Conservation (phyloP, 2,113 vertebrate species). For the Isurus oxyrinchus region DNA sequence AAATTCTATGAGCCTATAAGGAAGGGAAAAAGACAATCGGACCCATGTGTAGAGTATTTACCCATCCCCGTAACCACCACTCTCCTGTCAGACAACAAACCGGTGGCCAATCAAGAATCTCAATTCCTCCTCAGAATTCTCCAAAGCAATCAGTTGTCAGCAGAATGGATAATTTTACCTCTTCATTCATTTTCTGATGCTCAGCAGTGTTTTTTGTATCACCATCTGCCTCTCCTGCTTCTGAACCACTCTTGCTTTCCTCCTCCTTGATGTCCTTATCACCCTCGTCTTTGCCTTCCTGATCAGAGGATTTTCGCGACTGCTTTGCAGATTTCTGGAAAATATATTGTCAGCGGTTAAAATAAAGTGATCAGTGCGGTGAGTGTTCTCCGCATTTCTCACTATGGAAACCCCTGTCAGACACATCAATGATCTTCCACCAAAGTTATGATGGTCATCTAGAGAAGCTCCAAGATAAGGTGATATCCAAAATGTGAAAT, state of each 20-base stretch:
- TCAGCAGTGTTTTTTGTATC: conserved; percentile 82
- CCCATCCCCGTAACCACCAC: neutral
- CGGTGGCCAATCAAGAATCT: neutral
- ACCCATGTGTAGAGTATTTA: neutral
- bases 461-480: neutral
- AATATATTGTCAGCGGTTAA: conserved; percentile 24
- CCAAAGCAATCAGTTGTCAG: neutral
- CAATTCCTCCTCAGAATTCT: neutral
- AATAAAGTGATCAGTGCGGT: neutral
- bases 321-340: conserved; percentile 84
- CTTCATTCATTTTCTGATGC: conserved; percentile 80
- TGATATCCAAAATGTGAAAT: neutral
- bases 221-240: conserved; percentile 78
- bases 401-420: neutral
- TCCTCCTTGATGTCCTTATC: conserved; percentile 90
- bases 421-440: neutral
- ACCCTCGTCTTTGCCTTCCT: conserved; percentile 68
- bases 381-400: neutral
- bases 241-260: conserved; percentile 85
- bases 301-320: conserved; percentile 75
- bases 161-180: conserved; percentile 55
- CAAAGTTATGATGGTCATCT: neutral
- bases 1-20: neutral
- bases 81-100: neutral
- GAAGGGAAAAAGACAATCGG: neutral